Percentiles rank a stretch among this genome's conserved stretches.
Evolutionary conservation across 2,113 vertebrate species (phyloP).

Genomic region (Podocnemis expansa): DNA sequence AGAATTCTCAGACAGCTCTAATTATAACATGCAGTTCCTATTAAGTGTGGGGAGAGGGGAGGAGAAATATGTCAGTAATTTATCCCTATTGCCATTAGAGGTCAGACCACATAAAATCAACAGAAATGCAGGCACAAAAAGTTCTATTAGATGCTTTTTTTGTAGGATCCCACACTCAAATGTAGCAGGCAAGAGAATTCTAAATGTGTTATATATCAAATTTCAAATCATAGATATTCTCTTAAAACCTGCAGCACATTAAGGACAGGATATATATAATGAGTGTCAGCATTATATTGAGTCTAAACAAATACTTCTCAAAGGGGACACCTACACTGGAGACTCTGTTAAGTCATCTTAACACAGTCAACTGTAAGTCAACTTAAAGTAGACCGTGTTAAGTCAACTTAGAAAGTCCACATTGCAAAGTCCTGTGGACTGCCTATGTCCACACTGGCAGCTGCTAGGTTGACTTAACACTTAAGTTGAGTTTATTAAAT

Average conservation of each 20-base stretch:
- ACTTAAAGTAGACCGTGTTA: too few species aligned
- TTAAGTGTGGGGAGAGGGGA: too few species aligned
- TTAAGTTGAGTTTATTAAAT: too few species aligned
- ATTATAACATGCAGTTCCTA: background rate
- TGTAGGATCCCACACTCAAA: rapidly evolving
- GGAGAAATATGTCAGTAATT: background rate
- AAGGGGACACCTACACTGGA: too few species aligned
- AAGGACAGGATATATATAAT: rapidly evolving
- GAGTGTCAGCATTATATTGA: rapidly evolving
- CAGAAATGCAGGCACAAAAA: rapidly evolving
- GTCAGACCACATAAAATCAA: background rate
- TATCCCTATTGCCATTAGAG: background rate
- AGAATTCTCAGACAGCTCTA: background rate
- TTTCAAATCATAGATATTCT: rapidly evolving
- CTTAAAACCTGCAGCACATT: rapidly evolving
- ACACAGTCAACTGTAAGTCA: too few species aligned
- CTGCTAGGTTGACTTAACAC: too few species aligned
- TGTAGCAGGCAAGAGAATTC: rapidly evolving
- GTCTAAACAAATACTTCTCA: background rate
- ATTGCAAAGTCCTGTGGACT: too few species aligned
- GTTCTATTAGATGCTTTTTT: rapidly evolving
- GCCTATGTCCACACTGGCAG: too few species aligned
- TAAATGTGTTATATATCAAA: rapidly evolving
- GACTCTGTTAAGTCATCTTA: too few species aligned
- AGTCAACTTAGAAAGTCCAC: too few species aligned